Base-by-base conservation (phyloP, 1,140 invertebrate species). In the Probaryconus sp. region DNA sequence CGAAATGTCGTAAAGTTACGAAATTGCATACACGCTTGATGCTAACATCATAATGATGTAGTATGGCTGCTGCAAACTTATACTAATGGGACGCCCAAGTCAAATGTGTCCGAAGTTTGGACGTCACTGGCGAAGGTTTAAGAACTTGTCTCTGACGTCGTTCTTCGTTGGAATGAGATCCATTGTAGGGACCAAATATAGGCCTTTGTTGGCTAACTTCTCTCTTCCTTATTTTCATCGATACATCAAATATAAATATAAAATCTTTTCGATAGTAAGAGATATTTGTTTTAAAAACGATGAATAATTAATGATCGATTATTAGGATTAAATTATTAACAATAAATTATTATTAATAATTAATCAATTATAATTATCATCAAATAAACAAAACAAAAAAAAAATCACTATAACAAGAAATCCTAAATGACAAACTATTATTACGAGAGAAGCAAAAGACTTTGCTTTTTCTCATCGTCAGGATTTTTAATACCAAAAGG, bases 81-180 rank as follows among this genome's bases (percentile, higher is more conserved):
- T 65, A 65, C 65, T 83, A 82, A 81, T 79, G 63, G 78, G 77
- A 75, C 69, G 40, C 31, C 43, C 37, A 33, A 50, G 67, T 79
- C 77, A 82, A 83, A 80, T 81, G 75, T 78, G 81, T 75, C 67
- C 68, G 61, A 82, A 83, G 80, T 83, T 83, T 79, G 72, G 69
- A 81, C 76, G 81, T 74, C 75, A 70, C 47, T 45, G 61, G 50
- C 55, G 69, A 67, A 58, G 77, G 61, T 81, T 82, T 78, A 82
- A 82, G 82, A 82, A 82, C 77, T 83, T 81, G 81, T 78, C 73
- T 78, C 50, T 28, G 53, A 37, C 61, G 72, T 69, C 33, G 67
- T 28, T 45, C 55, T 50, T 65, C 38, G 21, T 7, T 35, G 37
- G 67, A 71, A 75, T 75, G 61, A 40, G 67, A 78, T 75, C 80